phyloP scores from a whole-genome alignment of 2,797 vertebrate species.

The Staurois parvus region DNA sequence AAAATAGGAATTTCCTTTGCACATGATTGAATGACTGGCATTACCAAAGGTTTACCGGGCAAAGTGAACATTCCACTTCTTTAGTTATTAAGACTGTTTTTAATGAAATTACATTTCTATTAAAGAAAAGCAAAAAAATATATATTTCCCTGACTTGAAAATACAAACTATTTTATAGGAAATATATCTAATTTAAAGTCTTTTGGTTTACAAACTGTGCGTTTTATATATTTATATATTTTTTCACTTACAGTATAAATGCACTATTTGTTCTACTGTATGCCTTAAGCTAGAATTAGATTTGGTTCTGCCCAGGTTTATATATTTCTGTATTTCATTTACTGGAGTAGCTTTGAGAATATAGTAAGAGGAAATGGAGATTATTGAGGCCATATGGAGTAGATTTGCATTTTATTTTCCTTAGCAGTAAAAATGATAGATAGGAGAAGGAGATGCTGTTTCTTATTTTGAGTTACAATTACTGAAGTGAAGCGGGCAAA shows the following conservation, averaged over 20 bases:
- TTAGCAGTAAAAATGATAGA: not conserved
- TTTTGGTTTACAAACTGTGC: conserved; percentile 22
- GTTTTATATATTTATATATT: conserved; percentile 11
- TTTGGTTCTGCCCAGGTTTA: conserved; percentile 17
- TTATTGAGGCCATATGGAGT: conserved; percentile 16
- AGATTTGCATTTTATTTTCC: conserved; percentile 42
- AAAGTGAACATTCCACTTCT: too few relatives aligned
- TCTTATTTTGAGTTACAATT: conserved; percentile 14
- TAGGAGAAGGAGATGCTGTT: not conserved
- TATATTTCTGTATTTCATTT: conserved; percentile 44
- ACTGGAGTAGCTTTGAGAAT: conserved; percentile 9
- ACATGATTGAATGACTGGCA: too few relatives aligned
- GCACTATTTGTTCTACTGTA: conserved; percentile 28
- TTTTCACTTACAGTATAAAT: conserved; percentile 5
- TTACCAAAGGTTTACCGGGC: too few relatives aligned
- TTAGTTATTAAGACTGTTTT: too few relatives aligned
- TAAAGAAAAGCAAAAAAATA: not conserved
- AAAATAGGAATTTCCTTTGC: too few relatives aligned
- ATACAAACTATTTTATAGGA: not conserved
- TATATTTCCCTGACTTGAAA: not conserved
- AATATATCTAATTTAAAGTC: conserved; percentile 26
- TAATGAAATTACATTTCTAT: not conserved
- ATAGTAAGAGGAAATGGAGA: conserved; percentile 7
- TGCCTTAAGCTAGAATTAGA: conserved; percentile 43
- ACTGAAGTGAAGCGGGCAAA: conserved; percentile 12